Evolutionary conservation across 2,888 invertebrate species (phyloP).

Genomic region (Caenorhabditis wallacei): DNA sequence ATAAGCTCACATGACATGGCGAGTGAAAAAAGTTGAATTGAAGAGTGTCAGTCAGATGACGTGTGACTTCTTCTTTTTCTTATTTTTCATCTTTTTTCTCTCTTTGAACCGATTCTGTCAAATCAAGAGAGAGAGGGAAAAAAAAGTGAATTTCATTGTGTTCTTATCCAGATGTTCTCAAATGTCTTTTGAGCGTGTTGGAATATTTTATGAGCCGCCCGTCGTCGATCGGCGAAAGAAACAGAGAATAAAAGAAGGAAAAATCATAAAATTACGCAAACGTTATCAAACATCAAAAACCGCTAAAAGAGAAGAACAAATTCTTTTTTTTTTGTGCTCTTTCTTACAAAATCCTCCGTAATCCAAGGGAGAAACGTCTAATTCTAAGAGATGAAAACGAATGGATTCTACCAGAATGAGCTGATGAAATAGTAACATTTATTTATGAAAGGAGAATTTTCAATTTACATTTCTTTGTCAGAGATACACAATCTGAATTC

Average conservation of each 20-base stretch:
- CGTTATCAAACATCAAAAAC: slow-evolving; percentile 52
- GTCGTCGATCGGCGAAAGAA: neutral
- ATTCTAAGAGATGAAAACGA: neutral
- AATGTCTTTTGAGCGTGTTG: slow-evolving; percentile 27
- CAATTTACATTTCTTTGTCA: too few relatives aligned
- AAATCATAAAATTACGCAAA: slow-evolving; percentile 44
- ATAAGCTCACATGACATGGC: slow-evolving; percentile 46
- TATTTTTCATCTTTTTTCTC: neutral
- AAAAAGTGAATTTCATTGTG: neutral
- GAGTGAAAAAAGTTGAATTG: slow-evolving; percentile 46
- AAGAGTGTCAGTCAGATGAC: slow-evolving; percentile 49
- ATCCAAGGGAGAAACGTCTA: slow-evolving; percentile 8
- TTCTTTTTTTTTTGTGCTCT: slow-evolving; percentile 5
- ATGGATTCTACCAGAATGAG: neutral
- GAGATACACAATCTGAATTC: too few relatives aligned
- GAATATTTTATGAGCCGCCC: slow-evolving; percentile 44
- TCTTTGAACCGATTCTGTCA: slow-evolving; percentile 28
- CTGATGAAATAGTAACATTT: neutral
- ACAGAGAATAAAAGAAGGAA: slow-evolving; percentile 7
- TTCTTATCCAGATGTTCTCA: slow-evolving; percentile 29
- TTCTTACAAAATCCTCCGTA: slow-evolving; percentile 18
- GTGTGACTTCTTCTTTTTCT: slow-evolving; percentile 27
- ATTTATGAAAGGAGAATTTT: neutral
- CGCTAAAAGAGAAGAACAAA: slow-evolving; percentile 22
- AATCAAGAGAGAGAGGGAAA: slow-evolving; percentile 1